Evolutionary conservation across 2,113 vertebrate genomes (phyloP).

Genomic region (Chrysemys picta): DNA sequence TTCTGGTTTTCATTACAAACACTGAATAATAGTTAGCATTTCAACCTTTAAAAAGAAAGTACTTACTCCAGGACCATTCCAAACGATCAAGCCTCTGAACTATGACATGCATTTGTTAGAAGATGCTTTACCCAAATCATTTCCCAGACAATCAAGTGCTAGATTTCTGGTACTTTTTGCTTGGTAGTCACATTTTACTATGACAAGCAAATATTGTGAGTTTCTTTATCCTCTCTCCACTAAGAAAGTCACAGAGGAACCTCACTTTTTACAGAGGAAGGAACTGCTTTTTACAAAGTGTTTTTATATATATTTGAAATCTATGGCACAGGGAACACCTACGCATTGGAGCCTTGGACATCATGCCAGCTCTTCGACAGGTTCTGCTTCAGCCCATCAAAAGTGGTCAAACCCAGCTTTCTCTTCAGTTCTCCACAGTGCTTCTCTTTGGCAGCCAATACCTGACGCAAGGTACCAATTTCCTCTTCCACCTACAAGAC

Average conservation of each 20-base stretch:
- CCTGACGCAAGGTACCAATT: constrained; percentile 93
- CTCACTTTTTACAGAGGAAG: neutral
- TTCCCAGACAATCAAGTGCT: neutral
- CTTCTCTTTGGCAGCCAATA: constrained; percentile 94
- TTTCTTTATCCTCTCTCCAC: neutral
- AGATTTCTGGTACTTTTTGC: neutral
- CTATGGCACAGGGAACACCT: constrained; percentile 68
- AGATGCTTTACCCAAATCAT: neutral
- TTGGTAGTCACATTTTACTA: neutral
- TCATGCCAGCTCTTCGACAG: constrained; percentile 93
- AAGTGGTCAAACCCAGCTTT: constrained; percentile 91
- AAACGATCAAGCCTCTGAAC: neutral
- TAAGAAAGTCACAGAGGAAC: neutral
- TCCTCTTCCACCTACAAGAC: constrained; percentile 93
- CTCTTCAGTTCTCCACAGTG: constrained; percentile 92
- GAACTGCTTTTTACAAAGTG: neutral
- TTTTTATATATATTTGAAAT: neutral
- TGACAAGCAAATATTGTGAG: neutral
- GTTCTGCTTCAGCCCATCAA: constrained; percentile 92
- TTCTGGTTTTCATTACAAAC: neutral
- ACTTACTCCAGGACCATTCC: neutral
- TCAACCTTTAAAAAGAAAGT: neutral
- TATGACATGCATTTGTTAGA: neutral
- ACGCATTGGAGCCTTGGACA: constrained; percentile 95
- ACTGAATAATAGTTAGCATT: neutral